phyloP scores from a whole-genome alignment of 1,140 invertebrate species.

The Hesperophylax magnus region DNA sequence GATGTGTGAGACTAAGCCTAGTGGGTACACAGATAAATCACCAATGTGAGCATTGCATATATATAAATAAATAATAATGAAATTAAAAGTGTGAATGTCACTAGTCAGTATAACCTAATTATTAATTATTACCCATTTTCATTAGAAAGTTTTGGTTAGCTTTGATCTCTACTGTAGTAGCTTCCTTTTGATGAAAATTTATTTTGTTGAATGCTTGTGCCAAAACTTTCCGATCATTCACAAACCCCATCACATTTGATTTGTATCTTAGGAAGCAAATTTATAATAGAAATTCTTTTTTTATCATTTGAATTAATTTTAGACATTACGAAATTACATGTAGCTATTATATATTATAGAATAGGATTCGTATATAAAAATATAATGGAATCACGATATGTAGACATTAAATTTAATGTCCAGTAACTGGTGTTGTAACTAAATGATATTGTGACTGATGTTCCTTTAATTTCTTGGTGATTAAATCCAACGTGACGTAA shows the following conservation, averaged over 20 bases:
- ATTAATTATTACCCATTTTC: background rate
- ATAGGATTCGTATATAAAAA: constrained; percentile 54
- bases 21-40: too few relatives aligned
- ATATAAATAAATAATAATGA: background rate
- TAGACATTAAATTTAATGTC: constrained; percentile 53
- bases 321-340: constrained; percentile 35
- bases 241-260: background rate
- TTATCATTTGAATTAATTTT: constrained; percentile 35
- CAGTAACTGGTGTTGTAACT: constrained; percentile 54
- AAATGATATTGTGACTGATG: constrained; percentile 67
- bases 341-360: constrained; percentile 53
- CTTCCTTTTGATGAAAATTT: constrained; percentile 41
- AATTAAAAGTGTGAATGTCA: constrained; percentile 3
- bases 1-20: too few relatives aligned
- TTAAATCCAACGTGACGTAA: constrained; percentile 56
- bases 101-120: constrained; percentile 1
- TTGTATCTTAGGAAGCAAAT: constrained; percentile 2
- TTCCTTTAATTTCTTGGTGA: constrained; percentile 66
- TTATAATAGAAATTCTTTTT: constrained; percentile 6
- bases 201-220: constrained; percentile 51
- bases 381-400: constrained; percentile 50
- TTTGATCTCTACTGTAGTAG: constrained; percentile 42
- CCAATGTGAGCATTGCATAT: too few relatives aligned
- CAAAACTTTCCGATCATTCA: constrained; percentile 44
- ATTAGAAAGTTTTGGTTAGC: constrained; percentile 46